Percentiles rank a stretch among this genome's conserved stretches.
These are phyloP conservation scores for Taxidea taxus DNA, from an alignment of 2,113 vertebrate species.

Conservation along the genomic window DNA sequence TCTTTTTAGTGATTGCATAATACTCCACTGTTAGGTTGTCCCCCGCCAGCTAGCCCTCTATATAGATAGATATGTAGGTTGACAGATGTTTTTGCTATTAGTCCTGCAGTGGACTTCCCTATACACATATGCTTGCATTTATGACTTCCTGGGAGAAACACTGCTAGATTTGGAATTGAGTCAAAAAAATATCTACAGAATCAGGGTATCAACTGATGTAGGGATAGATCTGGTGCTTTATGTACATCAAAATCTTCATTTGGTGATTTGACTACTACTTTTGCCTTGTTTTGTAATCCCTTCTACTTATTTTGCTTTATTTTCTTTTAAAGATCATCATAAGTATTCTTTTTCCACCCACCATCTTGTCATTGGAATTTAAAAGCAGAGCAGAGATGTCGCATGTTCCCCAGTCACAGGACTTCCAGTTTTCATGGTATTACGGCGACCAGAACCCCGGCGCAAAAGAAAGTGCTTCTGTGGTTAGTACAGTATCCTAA, in stretches of 20 bases:
- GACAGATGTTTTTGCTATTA: not conserved
- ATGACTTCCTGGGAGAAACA: not conserved
- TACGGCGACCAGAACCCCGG: constrained; percentile 77
- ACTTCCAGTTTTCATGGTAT: constrained; percentile 89
- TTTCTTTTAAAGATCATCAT: constrained; percentile 88
- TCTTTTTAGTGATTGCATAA: not conserved
- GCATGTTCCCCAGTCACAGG: constrained; percentile 94
- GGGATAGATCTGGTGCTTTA: not conserved
- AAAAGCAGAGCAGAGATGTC: constrained; percentile 99
- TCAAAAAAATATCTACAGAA: not conserved
- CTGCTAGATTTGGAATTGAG: not conserved
- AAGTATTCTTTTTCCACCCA: constrained; percentile 93
- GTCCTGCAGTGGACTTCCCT: not conserved
- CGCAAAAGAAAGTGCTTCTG: constrained; percentile 65
- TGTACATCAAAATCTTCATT: not conserved
- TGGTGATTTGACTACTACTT: not conserved
- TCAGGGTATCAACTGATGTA: not conserved
- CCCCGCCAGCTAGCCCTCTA: not conserved
- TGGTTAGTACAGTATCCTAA: constrained; percentile 72
- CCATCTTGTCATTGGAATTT: constrained; percentile 94
- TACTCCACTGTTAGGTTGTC: not conserved
- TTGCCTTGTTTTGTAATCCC: not conserved
- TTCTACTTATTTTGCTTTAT: not conserved
- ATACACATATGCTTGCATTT: not conserved
- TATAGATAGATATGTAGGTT: not conserved